These are phyloP conservation scores for Morpho deidamia DNA, from an alignment of 2,888 invertebrate species.

Conservation along the genomic window DNA sequence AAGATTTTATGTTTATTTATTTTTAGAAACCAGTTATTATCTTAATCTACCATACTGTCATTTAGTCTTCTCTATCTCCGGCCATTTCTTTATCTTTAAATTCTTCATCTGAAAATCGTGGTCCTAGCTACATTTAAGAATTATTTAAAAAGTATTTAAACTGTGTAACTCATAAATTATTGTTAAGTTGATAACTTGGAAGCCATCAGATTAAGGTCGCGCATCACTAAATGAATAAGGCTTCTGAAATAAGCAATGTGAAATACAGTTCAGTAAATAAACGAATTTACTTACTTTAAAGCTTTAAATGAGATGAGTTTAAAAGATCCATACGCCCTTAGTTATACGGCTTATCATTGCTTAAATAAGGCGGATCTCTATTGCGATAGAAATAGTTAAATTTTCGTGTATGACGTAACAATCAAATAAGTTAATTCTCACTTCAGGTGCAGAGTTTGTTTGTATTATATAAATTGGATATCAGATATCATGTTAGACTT, in stretches of 20 bases:
- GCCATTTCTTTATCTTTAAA: too few relatives aligned
- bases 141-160: too few relatives aligned
- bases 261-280: neutral
- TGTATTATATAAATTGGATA: conserved; percentile 5
- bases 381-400: too few relatives aligned
- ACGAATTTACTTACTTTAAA: neutral
- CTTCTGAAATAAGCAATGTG: conserved; percentile 36
- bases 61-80: too few relatives aligned
- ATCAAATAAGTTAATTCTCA: too few relatives aligned
- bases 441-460: neutral
- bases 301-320: too few relatives aligned
- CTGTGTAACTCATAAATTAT: neutral
- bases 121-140: too few relatives aligned
- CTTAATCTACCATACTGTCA: too few relatives aligned
- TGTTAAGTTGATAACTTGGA: conserved; percentile 4
- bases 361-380: too few relatives aligned
- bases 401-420: neutral
- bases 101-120: too few relatives aligned
- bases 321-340: too few relatives aligned
- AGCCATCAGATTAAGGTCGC: conserved; percentile 26
- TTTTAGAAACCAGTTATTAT: neutral
- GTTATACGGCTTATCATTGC: too few relatives aligned
- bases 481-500: conserved; percentile 3
- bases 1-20: neutral
- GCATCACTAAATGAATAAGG: conserved; percentile 34